These are phyloP conservation scores for Chrysopa pallens DNA, from an alignment of 1,140 invertebrate species.

Conservation along the genomic window DNA sequence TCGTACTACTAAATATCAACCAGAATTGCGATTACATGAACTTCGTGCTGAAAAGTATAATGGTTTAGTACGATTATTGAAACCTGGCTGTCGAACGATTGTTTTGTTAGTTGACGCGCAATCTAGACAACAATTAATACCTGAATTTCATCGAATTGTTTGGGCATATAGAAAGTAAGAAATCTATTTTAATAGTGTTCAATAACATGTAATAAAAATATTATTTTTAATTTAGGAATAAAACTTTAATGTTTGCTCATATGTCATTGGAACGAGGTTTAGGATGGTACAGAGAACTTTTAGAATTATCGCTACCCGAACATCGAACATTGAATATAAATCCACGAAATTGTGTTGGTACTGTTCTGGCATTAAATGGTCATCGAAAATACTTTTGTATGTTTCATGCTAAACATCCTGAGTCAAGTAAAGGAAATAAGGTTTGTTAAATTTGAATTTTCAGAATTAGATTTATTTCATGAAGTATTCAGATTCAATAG, in stretches of 20 bases:
- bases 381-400: constrained; percentile 95
- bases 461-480: background rate
- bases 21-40: constrained; percentile 75
- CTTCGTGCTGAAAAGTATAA: constrained; percentile 89
- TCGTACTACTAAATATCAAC: constrained; percentile 21
- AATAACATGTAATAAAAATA: background rate
- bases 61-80: constrained; percentile 77
- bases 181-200: constrained; percentile 1
- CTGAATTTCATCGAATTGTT: constrained; percentile 80
- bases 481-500: background rate
- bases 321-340: constrained; percentile 76
- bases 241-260: constrained; percentile 85
- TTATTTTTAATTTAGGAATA: constrained; percentile 38
- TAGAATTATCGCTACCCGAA: constrained; percentile 69
- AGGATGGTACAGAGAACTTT: constrained; percentile 78
- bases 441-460: constrained; percentile 3
- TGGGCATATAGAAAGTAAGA: constrained; percentile 86
- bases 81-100: constrained; percentile 89
- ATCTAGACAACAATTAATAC: constrained; percentile 66
- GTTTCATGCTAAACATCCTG: constrained; percentile 88
- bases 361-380: constrained; percentile 88
- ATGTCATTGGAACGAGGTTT: constrained; percentile 82
- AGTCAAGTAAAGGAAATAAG: constrained; percentile 25
- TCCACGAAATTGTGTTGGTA: constrained; percentile 91
- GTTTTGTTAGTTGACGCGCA: constrained; percentile 79